phyloP scores from a whole-genome alignment of 1,140 invertebrate species.

The Microvelia longipes region DNA sequence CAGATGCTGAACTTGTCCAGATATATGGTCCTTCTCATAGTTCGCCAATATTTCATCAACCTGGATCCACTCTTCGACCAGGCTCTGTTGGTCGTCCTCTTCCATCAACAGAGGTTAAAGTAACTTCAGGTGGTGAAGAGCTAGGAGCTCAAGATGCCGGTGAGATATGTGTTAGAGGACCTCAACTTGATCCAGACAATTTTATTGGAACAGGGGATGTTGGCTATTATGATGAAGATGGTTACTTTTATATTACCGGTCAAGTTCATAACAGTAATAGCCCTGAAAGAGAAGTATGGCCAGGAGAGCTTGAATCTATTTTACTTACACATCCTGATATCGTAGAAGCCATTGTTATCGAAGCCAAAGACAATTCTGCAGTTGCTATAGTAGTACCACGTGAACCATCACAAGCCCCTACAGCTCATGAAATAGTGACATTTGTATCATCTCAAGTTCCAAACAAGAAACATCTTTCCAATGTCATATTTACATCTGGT shows the following conservation, averaged over 20 bases:
- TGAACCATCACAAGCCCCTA: background rate
- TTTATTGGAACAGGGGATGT: background rate
- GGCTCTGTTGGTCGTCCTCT: constrained; percentile 47
- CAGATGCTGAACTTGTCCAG: background rate
- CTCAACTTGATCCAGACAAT: background rate
- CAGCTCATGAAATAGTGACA: background rate
- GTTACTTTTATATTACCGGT: constrained; percentile 1
- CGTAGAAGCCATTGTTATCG: background rate
- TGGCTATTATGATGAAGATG: constrained; percentile 3
- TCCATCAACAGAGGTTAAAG: constrained; percentile 45
- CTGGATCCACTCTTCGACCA: constrained; percentile 19
- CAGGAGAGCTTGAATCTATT: background rate
- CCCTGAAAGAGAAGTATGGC: background rate
- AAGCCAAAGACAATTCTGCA: background rate
- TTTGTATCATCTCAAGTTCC: background rate
- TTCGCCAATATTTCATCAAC: constrained; percentile 1
- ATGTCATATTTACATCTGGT: background rate
- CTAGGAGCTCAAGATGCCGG: background rate
- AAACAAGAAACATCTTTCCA: background rate
- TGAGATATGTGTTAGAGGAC: constrained; percentile 1
- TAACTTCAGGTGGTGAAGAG: constrained; percentile 32
- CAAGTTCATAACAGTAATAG: background rate
- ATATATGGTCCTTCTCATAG: background rate
- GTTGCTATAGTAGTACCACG: background rate
- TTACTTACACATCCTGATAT: background rate